phyloP scores from a whole-genome alignment of 2,113 vertebrate species.

The Larimichthys crocea region DNA sequence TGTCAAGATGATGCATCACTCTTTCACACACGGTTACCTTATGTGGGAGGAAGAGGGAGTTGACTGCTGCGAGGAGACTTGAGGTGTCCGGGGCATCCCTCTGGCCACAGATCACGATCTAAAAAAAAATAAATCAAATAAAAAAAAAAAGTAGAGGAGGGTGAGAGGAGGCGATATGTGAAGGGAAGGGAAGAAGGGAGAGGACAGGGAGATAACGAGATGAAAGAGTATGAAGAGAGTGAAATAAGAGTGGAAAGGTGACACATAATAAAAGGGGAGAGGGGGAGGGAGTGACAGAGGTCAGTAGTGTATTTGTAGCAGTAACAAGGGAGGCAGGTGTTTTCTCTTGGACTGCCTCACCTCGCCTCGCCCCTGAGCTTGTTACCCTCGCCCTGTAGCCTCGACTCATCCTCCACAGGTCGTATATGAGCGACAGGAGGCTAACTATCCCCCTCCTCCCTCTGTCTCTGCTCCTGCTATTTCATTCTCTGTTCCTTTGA shows the following conservation, averaged over 20 bases:
- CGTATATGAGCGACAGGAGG: constrained; percentile 28
- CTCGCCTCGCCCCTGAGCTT: constrained; percentile 36
- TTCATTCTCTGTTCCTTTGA: neutral
- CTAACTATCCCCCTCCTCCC: constrained; percentile 12
- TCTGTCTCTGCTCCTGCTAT: neutral
- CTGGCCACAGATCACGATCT: constrained; percentile 93
- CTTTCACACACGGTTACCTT: constrained; percentile 83
- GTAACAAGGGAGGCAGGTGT: constrained; percentile 78
- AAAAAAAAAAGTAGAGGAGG: neutral
- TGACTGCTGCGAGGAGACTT: constrained; percentile 85
- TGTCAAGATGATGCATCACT: constrained; percentile 11
- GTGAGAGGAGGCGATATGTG: neutral
- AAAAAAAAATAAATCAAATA: neutral
- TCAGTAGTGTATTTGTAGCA: constrained; percentile 53
- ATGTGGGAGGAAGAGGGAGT: constrained; percentile 88
- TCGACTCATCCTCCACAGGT: constrained; percentile 45
- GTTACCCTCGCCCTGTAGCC: constrained; percentile 48
- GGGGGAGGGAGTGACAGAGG: constrained; percentile 26
- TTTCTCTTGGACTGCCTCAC: constrained; percentile 17
- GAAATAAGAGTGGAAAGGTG: constrained; percentile 48
- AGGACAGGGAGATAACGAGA: constrained; percentile 34
- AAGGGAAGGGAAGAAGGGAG: neutral
- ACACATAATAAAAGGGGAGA: neutral
- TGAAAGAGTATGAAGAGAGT: constrained; percentile 26
- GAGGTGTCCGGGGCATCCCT: constrained; percentile 88